Evolutionary conservation across 2,113 vertebrate species (phyloP).

Genomic region (Pristiophorus japonicus): DNA sequence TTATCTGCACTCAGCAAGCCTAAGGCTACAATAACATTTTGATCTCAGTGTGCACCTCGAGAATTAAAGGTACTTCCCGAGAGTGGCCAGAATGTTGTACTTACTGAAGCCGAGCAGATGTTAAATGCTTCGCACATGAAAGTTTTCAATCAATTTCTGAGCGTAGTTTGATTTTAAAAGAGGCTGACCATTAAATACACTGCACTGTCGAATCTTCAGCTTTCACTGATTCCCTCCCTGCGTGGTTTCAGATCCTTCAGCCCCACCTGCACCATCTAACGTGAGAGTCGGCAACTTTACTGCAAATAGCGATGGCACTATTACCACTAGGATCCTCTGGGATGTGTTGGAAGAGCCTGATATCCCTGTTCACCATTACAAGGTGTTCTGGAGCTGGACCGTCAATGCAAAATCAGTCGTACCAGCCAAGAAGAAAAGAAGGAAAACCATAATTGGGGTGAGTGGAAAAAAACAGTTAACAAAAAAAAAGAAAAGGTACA

Average conservation of each 20-base stretch:
- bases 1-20: neutral
- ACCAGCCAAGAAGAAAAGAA: slow-evolving; percentile 79
- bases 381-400: slow-evolving; percentile 87
- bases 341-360: slow-evolving; percentile 76
- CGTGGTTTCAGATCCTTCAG: slow-evolving; percentile 70
- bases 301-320: slow-evolving; percentile 58
- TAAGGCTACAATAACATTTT: neutral
- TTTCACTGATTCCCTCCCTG: slow-evolving; percentile 14
- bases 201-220: neutral
- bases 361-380: slow-evolving; percentile 87
- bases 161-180: neutral
- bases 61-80: neutral
- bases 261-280: slow-evolving; percentile 69
- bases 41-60: neutral
- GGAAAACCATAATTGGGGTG: slow-evolving; percentile 81
- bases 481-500: neutral
- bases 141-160: neutral
- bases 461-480: slow-evolving; percentile 38
- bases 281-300: slow-evolving; percentile 71
- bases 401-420: slow-evolving; percentile 66
- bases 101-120: neutral
- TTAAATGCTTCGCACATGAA: neutral
- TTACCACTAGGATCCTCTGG: slow-evolving; percentile 71
- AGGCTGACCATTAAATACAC: neutral
- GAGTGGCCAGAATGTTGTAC: neutral